phyloP scores from a whole-genome alignment of 1,140 invertebrate genomes.

The Rhagoletis pomonella region DNA sequence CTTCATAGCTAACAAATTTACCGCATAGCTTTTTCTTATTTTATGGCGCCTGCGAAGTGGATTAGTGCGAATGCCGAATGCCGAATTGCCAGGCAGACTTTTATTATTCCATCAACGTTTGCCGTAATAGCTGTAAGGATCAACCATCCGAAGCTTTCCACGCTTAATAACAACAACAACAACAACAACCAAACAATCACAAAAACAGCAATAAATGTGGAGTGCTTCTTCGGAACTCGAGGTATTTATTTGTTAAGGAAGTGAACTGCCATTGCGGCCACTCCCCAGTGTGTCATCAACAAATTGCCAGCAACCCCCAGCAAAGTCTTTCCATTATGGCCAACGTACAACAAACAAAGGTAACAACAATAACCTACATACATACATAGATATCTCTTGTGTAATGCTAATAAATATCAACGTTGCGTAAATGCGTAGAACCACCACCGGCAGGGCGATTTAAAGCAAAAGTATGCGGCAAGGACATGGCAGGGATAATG shows the following conservation, averaged over 20 bases:
- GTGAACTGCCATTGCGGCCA: conserved; percentile 37
- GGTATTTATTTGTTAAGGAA: conserved; percentile 52
- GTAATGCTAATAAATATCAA: conserved; percentile 47
- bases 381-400: neutral
- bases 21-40: neutral
- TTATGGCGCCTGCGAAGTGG: neutral
- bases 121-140: neutral
- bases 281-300: conserved; percentile 47
- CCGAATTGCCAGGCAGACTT: neutral
- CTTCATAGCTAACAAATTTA: neutral
- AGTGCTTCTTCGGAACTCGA: neutral
- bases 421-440: conserved; percentile 8
- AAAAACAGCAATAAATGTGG: too few relatives aligned
- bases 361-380: neutral
- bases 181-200: neutral
- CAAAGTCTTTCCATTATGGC: neutral
- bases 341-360: neutral
- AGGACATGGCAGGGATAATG: conserved; percentile 16
- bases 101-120: conserved; percentile 50
- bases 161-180: neutral
- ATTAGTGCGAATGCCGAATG: neutral
- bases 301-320: conserved; percentile 3
- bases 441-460: neutral
- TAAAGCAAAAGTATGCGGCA: neutral
- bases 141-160: neutral